Evolutionary conservation across 2,888 invertebrate species (phyloP), one percentile per base, ranked within the genome.

Genomic region (Diplazon laetatorius): DNA sequence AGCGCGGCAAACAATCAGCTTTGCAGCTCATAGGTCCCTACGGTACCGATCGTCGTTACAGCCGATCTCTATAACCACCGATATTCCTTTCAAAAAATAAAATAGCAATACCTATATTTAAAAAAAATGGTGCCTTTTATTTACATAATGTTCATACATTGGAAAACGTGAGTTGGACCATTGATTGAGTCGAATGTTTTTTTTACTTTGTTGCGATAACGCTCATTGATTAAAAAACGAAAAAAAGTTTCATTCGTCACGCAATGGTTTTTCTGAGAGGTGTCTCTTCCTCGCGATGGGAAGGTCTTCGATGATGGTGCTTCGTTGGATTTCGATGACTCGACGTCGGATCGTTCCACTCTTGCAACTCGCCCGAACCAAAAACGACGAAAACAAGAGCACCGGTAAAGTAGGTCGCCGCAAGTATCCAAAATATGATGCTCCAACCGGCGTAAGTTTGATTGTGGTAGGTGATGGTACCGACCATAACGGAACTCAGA

Each of bases 401-500:
- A 0, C 96, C 96, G 0, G 92, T 87, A 0, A 94, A 90, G 89
- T 97, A 97, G 0, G 95, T 94, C 1, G 91, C 93, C 0, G 95
- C 95, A 16, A 97, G 91, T 60, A 97, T 95, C 93, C 95, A 95
- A 91, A 97, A 97, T 0, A 97, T 95, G 71, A 94, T 94, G 88
- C 93, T 94, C 97, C 97, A 97, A 86, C 95, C 95, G 20, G 93
- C 93, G 85, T 95, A 95, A 0, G 95, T 95, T 92, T 95, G 94
- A 84, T 96, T 93, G 9, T 94, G 91, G 78, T 94, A 93, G 0
- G 96, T 97, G 20, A 97, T 92, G 63, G 93, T 92, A 12, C 96
- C 97, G 20, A 97, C 96, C 93, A 97, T 95, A 91, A 94, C 94
- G 0, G 96, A 95, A 8, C 96, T 96, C 0, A 97, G 89, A 92